Percentiles rank a stretch among this genome's conserved stretches.
phyloP scores from a whole-genome alignment of 2,797 vertebrate genomes.

The Selene dorsalis region DNA sequence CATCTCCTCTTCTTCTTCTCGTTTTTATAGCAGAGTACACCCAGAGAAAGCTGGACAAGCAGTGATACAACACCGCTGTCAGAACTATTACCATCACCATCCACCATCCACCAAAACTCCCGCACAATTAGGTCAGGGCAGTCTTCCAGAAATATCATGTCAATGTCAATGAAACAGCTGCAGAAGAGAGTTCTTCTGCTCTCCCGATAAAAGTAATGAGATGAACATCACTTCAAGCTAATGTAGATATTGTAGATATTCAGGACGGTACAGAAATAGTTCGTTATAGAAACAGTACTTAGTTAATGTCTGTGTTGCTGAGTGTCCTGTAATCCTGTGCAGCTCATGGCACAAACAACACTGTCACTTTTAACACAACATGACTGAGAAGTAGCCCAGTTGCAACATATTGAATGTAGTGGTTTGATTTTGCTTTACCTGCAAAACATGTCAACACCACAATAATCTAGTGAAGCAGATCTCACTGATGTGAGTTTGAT shows the following conservation, averaged over 20 bases:
- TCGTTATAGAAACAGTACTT: too few relatives aligned
- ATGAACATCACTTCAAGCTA: not conserved
- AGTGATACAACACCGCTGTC: not conserved
- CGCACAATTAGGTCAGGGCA: not conserved
- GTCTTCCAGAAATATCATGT: not conserved
- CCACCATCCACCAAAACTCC: not conserved
- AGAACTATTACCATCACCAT: not conserved
- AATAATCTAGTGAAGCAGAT: not conserved
- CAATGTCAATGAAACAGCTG: not conserved
- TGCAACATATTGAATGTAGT: not conserved
- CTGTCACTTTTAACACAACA: not conserved
- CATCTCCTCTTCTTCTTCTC: not conserved
- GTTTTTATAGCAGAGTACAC: not conserved
- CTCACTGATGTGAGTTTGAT: not conserved
- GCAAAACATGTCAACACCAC: not conserved
- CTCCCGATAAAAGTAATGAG: not conserved
- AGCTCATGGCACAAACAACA: not conserved
- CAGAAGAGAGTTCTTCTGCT: not conserved
- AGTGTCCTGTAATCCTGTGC: not conserved
- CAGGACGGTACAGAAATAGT: not conserved
- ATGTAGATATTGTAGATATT: too few relatives aligned
- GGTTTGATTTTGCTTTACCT: not conserved
- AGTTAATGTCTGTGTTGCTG: not conserved
- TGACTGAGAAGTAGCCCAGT: too few relatives aligned
- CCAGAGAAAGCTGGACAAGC: not conserved